Evolutionary conservation across 2,888 invertebrate genomes (phyloP), one percentile per base, ranked within the genome.

Genomic region (Globia sparganii): DNA sequence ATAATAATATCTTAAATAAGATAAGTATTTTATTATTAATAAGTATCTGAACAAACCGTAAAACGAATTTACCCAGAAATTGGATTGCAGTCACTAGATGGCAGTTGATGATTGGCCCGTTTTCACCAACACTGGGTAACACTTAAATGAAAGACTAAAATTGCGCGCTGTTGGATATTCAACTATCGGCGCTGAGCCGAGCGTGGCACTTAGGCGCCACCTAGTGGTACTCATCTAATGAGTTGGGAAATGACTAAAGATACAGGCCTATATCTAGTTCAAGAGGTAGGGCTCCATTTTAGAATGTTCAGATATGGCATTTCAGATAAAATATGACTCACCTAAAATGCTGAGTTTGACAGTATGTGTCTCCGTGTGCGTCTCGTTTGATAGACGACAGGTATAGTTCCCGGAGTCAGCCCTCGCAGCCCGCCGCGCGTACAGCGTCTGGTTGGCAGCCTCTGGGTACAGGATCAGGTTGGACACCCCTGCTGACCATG

Each of bases 381-480:
- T 98, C 89, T 98, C 98, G 92, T 98, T 98, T 92, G 97, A 97
- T 85, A 98, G 96, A 34, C 97, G 96, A 91, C 98, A 98, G 67
- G 98, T 98, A 94, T 98, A 98, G 94, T 97, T 97, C 77, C 98
- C 98, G 58, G 97, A 97, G 93, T 98, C 98, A 11, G 97, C 97
- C 68, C 97, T 95, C 58, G 97, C 97, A 43, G 98, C 97, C 61
- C 96, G 95, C 86, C 97, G 97, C 43, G 98, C 97, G 95, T 98
- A 98, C 88, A 98, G 97, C 71, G 98, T 98, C 95, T 98, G 98
- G 94, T 98, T 98, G 79, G 97, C 98, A 72, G 98, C 98, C 94
- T 98, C 98, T 0, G 98, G 98, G 91, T 98, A 98, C 87, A 98
- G 94, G 91, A 98, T 98, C 90, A 98, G 96, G 88, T 97, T 97